phyloP scores from a whole-genome alignment of 1,140 invertebrate genomes.

The Calephelis virginiensis region DNA sequence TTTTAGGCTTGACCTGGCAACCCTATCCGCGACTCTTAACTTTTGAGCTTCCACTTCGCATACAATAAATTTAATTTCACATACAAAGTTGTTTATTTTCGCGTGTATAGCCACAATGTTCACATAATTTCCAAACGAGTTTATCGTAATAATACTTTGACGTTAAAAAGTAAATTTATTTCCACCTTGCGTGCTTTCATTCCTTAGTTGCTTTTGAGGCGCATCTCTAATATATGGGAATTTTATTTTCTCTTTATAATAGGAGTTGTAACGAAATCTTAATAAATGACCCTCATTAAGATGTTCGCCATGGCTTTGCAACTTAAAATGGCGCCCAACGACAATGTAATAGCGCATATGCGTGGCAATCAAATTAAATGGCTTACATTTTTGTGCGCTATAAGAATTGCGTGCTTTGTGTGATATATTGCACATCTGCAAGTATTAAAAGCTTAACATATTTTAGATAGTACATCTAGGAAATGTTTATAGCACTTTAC shows the following conservation, averaged over 20 bases:
- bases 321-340: conserved; percentile 5
- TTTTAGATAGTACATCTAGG: too few species aligned
- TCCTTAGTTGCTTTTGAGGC: conserved; percentile 27
- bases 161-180: conserved; percentile 30
- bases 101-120: conserved; percentile 26
- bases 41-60: conserved; percentile 41
- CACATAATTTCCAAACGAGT: conserved; percentile 28
- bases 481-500: too few species aligned
- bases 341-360: conserved; percentile 13
- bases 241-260: conserved; percentile 18
- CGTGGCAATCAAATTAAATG: conserved; percentile 14
- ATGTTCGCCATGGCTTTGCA: conserved; percentile 12
- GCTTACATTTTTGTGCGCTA: neutral
- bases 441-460: too few species aligned
- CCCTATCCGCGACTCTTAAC: conserved; percentile 29
- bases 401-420: too few species aligned
- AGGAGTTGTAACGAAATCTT: conserved; percentile 17
- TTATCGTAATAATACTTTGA: conserved; percentile 30
- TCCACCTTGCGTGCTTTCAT: conserved; percentile 23
- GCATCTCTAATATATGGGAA: conserved; percentile 20
- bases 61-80: conserved; percentile 44
- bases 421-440: too few species aligned
- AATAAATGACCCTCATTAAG: conserved; percentile 14
- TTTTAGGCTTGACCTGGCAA: too few species aligned
- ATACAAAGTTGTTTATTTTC: conserved; percentile 33